phyloP scores from a whole-genome alignment of 23 tunicate species.

The Clavelina lepadiformis region DNA sequence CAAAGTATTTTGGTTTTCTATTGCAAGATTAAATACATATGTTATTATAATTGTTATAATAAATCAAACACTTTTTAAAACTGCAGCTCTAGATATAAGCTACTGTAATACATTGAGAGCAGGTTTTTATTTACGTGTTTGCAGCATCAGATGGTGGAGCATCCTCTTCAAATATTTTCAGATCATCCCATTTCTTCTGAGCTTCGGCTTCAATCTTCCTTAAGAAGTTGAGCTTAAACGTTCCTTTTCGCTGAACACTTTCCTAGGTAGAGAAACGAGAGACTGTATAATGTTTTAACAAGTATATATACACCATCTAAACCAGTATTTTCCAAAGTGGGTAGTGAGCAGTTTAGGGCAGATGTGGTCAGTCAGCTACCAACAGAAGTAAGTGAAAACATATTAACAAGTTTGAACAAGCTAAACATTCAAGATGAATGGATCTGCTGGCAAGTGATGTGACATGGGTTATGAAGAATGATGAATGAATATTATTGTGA shows the following conservation, averaged over 20 bases:
- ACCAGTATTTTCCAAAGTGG: too few relatives aligned
- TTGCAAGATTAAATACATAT: not conserved
- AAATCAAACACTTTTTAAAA: not conserved
- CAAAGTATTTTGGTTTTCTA: conserved; percentile 62
- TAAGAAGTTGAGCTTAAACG: conserved; percentile 68
- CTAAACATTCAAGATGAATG: too few relatives aligned
- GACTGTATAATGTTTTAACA: not conserved
- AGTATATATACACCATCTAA: not conserved
- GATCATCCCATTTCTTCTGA: conserved; percentile 87
- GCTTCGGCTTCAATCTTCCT: conserved; percentile 61
- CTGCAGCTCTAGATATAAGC: not conserved
- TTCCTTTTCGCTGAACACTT: conserved; percentile 73
- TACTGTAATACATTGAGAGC: too few relatives aligned
- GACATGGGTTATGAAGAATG: too few relatives aligned
- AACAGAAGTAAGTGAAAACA: too few relatives aligned
- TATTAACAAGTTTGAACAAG: too few relatives aligned
- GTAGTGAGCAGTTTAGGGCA: too few relatives aligned
- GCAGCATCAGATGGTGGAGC: conserved; percentile 65
- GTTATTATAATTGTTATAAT: not conserved
- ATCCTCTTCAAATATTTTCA: conserved; percentile 88
- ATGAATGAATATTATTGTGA: too few relatives aligned
- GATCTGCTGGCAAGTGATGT: too few relatives aligned
- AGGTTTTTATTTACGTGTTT: conserved; percentile 13
- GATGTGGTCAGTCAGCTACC: too few relatives aligned
- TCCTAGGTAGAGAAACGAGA: conserved; percentile 6